phyloP scores from a whole-genome alignment of 1,140 invertebrate species.

The Phocides pigmalion region DNA sequence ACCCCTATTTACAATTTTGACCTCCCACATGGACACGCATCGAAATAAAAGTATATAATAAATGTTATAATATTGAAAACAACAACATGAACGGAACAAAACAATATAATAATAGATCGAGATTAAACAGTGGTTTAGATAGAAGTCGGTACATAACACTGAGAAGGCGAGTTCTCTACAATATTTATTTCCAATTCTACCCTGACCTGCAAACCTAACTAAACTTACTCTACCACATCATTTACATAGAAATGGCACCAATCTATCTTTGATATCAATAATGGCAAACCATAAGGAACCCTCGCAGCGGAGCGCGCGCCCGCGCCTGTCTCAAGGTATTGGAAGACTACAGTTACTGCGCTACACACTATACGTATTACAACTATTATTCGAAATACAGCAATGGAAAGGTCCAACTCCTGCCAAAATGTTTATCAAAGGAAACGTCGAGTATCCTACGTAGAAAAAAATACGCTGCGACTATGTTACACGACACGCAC shows the following conservation, averaged over 20 bases:
- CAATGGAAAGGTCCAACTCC: conserved; percentile 45
- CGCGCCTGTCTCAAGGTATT: conserved; percentile 71
- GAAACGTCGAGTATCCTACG: conserved; percentile 44
- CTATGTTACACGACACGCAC: conserved; percentile 20
- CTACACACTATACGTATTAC: conserved; percentile 74
- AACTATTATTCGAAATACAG: conserved; percentile 67
- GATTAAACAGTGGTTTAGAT: conserved; percentile 41
- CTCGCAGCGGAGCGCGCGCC: conserved; percentile 65
- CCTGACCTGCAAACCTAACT: conserved; percentile 83
- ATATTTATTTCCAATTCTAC: conserved; percentile 79
- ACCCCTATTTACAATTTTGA: conserved; percentile 80
- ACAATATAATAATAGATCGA: conserved; percentile 55
- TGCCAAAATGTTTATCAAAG: conserved; percentile 20
- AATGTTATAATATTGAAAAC: conserved; percentile 47
- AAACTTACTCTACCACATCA: conserved; percentile 80
- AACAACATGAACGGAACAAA: conserved; percentile 60
- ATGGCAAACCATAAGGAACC: conserved; percentile 83
- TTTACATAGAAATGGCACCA: conserved; percentile 83
- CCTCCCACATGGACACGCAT: conserved; percentile 81
- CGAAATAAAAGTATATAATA: conserved; percentile 44
- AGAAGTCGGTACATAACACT: conserved; percentile 59
- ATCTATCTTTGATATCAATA: conserved; percentile 83
- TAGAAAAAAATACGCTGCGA: conserved; percentile 45
- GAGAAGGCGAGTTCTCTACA: conserved; percentile 66
- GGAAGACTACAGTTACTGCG: conserved; percentile 83